phyloP scores from a whole-genome alignment of 2,888 invertebrate genomes.

The Drosophila vallismaia region DNA sequence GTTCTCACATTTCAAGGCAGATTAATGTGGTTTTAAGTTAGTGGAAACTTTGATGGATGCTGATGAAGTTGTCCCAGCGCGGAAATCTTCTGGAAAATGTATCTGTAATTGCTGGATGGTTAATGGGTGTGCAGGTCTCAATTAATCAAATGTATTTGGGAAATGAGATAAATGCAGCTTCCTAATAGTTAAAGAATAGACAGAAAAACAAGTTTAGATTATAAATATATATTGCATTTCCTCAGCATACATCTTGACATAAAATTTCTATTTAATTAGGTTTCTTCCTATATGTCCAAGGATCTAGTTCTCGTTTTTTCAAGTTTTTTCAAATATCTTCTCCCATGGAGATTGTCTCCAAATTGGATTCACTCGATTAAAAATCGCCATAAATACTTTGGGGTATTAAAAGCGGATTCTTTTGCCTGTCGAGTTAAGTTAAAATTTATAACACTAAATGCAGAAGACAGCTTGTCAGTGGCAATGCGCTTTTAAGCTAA shows the following conservation, averaged over 20 bases:
- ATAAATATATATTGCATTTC: too few species aligned
- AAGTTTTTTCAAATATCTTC: not conserved
- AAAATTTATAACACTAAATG: slow-evolving; percentile 74
- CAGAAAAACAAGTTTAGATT: too few species aligned
- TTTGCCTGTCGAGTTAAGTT: slow-evolving; percentile 54
- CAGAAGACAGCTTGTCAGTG: slow-evolving; percentile 74
- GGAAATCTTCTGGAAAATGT: slow-evolving; percentile 45
- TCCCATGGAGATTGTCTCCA: not conserved
- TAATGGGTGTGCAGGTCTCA: not conserved
- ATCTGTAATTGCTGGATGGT: slow-evolving; percentile 19
- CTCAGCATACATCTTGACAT: too few species aligned
- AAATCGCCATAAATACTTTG: slow-evolving; percentile 3
- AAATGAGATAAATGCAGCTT: not conserved
- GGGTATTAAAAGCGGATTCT: slow-evolving; percentile 15
- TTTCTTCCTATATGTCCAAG: too few species aligned
- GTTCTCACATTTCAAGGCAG: slow-evolving; percentile 58
- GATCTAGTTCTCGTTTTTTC: not conserved
- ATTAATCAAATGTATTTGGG: slow-evolving; percentile 40
- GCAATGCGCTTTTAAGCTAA: slow-evolving; percentile 73
- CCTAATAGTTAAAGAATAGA: too few species aligned
- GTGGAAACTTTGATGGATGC: slow-evolving; percentile 56
- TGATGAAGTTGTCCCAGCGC: slow-evolving; percentile 44
- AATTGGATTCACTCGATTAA: slow-evolving; percentile 15
- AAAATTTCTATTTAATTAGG: too few species aligned
- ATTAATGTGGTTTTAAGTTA: slow-evolving; percentile 74